Evolutionary conservation across 2,888 invertebrate species (phyloP), one percentile per base, ranked within the genome.

Genomic region (Hedya salicella): DNA sequence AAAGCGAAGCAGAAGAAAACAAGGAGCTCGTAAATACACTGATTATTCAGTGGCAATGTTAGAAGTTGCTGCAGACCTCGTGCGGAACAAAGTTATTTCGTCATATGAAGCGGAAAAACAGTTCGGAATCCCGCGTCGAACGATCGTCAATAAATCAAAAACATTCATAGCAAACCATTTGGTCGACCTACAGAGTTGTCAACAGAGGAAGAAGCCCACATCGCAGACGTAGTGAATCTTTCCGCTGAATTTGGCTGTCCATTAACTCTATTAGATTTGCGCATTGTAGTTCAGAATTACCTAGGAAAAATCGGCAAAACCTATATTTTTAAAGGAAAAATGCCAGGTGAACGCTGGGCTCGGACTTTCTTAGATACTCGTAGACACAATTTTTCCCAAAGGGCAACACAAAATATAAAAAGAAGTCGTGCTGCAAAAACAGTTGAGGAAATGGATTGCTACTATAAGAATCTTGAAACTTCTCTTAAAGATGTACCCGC

Each of bases 181-280:
- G 71, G 69, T 39, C 64, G 67, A 59, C 70, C 68, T 48, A 68
- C 67, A 46, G 61, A 59, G 46, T 54, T 69, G 44, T 62, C 68
- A 48, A 16, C 16, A 39, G 68, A 71, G 17, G 69, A 71, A 57
- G 71, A 69, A 68, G 62, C 1, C n/a, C 61, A 70, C 14, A 68
- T 71, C n/a, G 69, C 57, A 21, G 53, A 67, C 11, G 68, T 60
- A 30, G 42, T 70, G 14, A 67, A 68, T 49, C 13, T 68, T 52
- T 40, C 70, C 40, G 68, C 67, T 50, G 67, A 71, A 46, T 68
- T 69, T 63, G 72, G 72, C 13, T 53, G 63, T 42, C 72, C 72
- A 9, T 44, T 72, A 11, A 65, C 68, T 13, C 36, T 70, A 14
- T 48, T 71, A 59, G 68, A 72, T 48, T 68, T 72, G 42, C 64